These are phyloP conservation scores for Meleagris gallopavo DNA, from an alignment of 2,113 vertebrate genomes.

Conservation along the genomic window DNA sequence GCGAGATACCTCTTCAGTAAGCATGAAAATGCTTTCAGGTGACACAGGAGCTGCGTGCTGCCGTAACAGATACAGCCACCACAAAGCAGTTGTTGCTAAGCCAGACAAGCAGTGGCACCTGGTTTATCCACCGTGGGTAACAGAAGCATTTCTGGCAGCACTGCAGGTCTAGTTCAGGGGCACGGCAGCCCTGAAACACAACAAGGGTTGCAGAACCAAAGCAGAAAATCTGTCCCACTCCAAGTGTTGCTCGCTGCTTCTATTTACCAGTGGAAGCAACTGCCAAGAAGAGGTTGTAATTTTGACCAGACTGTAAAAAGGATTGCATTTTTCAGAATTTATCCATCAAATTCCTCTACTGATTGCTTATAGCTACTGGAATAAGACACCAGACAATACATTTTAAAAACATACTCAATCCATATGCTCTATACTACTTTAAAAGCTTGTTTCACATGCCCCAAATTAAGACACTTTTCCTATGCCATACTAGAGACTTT, in stretches of 20 bases:
- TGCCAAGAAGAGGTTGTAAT: not conserved
- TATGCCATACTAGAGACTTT: constrained; percentile 28
- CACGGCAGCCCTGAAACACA: not conserved
- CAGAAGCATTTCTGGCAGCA: not conserved
- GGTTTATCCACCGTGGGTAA: not conserved
- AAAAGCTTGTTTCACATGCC: constrained; percentile 51
- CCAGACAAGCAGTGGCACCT: not conserved
- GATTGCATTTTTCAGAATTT: not conserved
- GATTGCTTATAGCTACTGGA: constrained; percentile 8
- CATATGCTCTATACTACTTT: constrained; percentile 15
- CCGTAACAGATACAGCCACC: not conserved
- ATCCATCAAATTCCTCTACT: not conserved
- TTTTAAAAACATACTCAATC: constrained; percentile 51
- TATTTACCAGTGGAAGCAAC: not conserved
- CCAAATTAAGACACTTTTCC: constrained; percentile 13
- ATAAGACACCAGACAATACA: constrained; percentile 66
- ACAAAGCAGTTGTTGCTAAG: not conserved
- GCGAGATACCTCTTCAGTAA: not conserved
- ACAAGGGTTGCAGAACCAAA: not conserved
- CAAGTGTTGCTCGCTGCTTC: not conserved
- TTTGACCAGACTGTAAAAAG: not conserved
- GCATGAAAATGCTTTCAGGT: not conserved
- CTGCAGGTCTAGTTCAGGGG: not conserved
- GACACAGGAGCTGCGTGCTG: not conserved
- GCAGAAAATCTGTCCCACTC: not conserved